These are phyloP conservation scores for Globicephala melas DNA, from an alignment of 2,113 vertebrate genomes.

Conservation along the genomic window DNA sequence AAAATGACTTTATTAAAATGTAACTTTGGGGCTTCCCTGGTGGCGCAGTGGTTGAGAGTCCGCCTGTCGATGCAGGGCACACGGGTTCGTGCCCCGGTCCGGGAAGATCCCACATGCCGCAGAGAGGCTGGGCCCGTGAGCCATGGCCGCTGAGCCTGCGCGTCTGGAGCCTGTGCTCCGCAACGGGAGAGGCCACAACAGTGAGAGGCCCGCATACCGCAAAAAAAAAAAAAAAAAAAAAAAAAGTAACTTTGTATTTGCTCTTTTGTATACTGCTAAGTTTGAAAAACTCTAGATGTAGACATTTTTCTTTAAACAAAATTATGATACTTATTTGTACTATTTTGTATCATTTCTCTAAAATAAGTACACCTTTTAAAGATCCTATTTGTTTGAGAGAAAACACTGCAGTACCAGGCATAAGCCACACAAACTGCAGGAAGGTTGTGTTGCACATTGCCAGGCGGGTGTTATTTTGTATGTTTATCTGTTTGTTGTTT, in stretches of 20 bases:
- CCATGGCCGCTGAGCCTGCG: too few species aligned
- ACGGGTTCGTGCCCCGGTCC: too few species aligned
- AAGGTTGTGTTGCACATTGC: background rate
- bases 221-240: too few species aligned
- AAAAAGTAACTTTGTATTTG: background rate
- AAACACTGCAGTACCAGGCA: background rate
- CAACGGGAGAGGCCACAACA: too few species aligned
- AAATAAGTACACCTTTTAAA: background rate
- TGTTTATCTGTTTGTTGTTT: background rate
- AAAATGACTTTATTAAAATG: background rate
- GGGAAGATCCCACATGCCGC: too few species aligned
- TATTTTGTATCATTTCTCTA: background rate
- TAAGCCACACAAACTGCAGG: background rate
- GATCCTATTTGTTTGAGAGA: background rate
- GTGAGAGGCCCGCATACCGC: too few species aligned
- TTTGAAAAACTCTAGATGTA: background rate
- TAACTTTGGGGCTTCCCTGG: background rate
- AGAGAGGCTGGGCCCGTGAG: too few species aligned
- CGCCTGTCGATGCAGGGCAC: too few species aligned
- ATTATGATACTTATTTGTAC: background rate
- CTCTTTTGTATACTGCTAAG: background rate
- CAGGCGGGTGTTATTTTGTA: background rate
- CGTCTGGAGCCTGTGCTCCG: too few species aligned
- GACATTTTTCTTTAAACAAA: background rate
- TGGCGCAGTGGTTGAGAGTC: too few species aligned